Percentiles rank a stretch among this genome's conserved stretches.
phyloP scores from a whole-genome alignment of 2,113 vertebrate species.

The Dipodomys ordii region DNA sequence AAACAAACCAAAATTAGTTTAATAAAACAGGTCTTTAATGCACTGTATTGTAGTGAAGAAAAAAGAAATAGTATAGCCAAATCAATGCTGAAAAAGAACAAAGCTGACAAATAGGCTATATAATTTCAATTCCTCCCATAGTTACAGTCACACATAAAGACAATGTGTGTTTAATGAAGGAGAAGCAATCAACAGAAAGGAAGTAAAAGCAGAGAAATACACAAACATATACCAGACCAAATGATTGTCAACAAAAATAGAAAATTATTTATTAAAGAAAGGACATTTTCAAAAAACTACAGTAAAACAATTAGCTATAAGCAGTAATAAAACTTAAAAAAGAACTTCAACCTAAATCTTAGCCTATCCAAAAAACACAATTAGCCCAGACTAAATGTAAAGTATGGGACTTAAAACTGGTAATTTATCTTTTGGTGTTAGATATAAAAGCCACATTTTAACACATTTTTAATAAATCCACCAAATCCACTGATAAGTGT shows the following conservation, averaged over 20 bases:
- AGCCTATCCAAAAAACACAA: background rate
- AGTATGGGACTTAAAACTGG: too few species aligned
- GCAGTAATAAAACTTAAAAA: too few species aligned
- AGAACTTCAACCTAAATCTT: too few species aligned
- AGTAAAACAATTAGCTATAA: too few species aligned
- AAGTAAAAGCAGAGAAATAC: background rate
- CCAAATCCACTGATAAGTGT: background rate
- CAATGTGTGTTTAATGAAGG: background rate
- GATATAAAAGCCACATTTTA: background rate
- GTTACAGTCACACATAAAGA: background rate
- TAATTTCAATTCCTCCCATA: background rate
- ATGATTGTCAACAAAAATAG: background rate
- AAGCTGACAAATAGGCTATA: background rate
- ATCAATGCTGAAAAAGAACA: background rate
- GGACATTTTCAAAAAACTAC: too few species aligned
- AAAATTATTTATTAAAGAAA: background rate
- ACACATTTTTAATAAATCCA: background rate
- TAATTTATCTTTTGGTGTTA: background rate
- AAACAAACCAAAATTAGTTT: background rate
- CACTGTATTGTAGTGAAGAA: background rate
- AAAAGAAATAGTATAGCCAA: background rate
- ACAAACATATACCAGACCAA: background rate
- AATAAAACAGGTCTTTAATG: background rate
- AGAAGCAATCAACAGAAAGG: background rate
- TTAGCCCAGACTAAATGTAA: background rate